Evolutionary conservation across 2,888 invertebrate genomes (phyloP).

Genomic region (Magallana nippona): DNA sequence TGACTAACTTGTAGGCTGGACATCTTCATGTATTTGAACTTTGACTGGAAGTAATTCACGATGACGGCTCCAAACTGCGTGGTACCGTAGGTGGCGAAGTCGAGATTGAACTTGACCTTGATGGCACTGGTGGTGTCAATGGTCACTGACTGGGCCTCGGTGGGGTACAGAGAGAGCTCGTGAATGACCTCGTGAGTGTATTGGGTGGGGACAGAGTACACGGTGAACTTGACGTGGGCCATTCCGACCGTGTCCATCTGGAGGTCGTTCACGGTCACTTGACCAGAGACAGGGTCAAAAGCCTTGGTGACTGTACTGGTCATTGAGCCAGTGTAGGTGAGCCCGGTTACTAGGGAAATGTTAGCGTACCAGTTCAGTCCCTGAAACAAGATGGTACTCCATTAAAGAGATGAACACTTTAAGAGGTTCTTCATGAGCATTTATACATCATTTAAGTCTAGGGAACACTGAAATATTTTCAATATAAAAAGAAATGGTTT

Average conservation of each 20-base stretch:
- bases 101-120: constrained; percentile 50
- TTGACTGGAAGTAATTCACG: constrained; percentile 33
- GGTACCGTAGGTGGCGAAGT: constrained; percentile 47
- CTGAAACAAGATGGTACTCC: neutral
- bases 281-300: constrained; percentile 57
- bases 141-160: constrained; percentile 36
- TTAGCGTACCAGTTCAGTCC: constrained; percentile 37
- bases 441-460: too few relatives aligned
- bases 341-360: constrained; percentile 26
- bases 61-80: constrained; percentile 40
- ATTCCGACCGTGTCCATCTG: constrained; percentile 57
- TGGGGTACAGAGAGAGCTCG: constrained; percentile 43
- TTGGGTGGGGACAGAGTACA: constrained; percentile 58
- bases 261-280: constrained; percentile 59
- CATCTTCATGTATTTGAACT: constrained; percentile 35
- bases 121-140: constrained; percentile 46
- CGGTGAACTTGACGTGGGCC: constrained; percentile 55
- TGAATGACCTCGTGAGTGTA: constrained; percentile 51
- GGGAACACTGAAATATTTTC: too few relatives aligned
- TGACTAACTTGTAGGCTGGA: constrained; percentile 26
- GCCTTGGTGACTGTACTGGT: constrained; percentile 48
- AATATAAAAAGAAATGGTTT: too few relatives aligned
- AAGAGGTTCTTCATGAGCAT: neutral
- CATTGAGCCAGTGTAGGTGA: constrained; percentile 49
- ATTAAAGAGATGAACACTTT: neutral